phyloP scores from a whole-genome alignment of 2,888 invertebrate genomes.

The Petrolisthes manimaculis region DNA sequence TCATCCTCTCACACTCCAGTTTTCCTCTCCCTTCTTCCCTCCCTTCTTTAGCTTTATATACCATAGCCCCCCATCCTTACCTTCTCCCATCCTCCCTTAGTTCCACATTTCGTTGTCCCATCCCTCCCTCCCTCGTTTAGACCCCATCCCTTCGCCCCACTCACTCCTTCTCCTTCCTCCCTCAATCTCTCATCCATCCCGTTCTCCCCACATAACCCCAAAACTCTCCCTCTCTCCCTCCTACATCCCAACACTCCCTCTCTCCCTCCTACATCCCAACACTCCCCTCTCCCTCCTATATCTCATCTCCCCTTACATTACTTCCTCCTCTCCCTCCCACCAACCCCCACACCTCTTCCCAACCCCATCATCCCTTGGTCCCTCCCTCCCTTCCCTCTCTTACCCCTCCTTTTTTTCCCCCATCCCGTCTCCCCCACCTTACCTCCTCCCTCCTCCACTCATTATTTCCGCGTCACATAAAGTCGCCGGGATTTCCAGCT shows the following conservation, averaged over 20 bases:
- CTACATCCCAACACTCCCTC: background rate
- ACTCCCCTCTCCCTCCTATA: background rate
- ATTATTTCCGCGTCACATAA: constrained; percentile 9
- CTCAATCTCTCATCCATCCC: background rate
- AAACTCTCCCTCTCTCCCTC: background rate
- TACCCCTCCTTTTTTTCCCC: background rate
- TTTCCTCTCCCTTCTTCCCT: background rate
- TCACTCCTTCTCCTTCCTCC: constrained; percentile 13
- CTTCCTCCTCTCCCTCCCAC: background rate
- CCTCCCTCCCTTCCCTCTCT: background rate
- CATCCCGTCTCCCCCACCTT: background rate
- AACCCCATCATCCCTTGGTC: background rate
- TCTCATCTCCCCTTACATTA: background rate
- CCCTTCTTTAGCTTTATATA: no score
- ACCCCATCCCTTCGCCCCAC: no score
- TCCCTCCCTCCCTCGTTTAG: no score
- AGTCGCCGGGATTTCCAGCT: background rate
- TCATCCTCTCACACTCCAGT: background rate
- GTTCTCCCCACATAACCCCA: background rate
- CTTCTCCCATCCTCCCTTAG: background rate
- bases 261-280: background rate
- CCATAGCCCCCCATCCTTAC: background rate
- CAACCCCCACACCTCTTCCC: background rate
- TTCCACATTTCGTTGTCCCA: background rate
- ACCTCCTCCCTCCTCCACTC: background rate